Evolutionary conservation across 2,888 invertebrate genomes (phyloP).

Genomic region (Anorthoa munda): DNA sequence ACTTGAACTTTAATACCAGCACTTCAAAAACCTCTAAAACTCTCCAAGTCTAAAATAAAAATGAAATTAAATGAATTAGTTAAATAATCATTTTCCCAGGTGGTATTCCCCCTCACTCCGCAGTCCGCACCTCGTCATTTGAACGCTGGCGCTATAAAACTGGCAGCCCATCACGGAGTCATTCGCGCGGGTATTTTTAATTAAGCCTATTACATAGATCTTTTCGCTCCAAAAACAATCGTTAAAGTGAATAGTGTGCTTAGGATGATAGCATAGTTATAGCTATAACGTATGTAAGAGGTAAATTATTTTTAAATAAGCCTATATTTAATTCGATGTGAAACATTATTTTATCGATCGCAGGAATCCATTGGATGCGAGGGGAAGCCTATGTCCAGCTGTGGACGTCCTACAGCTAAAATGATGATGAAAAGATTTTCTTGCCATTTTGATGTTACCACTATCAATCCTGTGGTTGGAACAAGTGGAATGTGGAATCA

Average conservation of each 20-base stretch:
- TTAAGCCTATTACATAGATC: conserved; percentile 67
- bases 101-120: conserved; percentile 20
- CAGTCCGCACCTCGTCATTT: conserved; percentile 30
- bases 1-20: neutral
- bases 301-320: conserved; percentile 4
- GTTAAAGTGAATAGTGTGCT: conserved; percentile 48
- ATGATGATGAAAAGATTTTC: too few relatives aligned
- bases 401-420: too few relatives aligned
- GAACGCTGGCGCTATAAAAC: conserved; percentile 41
- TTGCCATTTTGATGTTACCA: too few relatives aligned
- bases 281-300: neutral
- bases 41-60: conserved; percentile 2
- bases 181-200: conserved; percentile 70
- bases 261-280: conserved; percentile 1
- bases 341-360: too few relatives aligned
- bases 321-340: neutral
- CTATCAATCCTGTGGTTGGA: too few relatives aligned
- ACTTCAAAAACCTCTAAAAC: neutral
- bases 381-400: too few relatives aligned
- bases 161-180: conserved; percentile 53
- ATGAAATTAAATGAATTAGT: conserved; percentile 8
- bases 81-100: conserved; percentile 31
- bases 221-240: conserved; percentile 62
- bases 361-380: too few relatives aligned
- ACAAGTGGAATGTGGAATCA: neutral